Conservation (phyloP, 2,888 invertebrate species). For the Xanthia icteritia region DNA sequence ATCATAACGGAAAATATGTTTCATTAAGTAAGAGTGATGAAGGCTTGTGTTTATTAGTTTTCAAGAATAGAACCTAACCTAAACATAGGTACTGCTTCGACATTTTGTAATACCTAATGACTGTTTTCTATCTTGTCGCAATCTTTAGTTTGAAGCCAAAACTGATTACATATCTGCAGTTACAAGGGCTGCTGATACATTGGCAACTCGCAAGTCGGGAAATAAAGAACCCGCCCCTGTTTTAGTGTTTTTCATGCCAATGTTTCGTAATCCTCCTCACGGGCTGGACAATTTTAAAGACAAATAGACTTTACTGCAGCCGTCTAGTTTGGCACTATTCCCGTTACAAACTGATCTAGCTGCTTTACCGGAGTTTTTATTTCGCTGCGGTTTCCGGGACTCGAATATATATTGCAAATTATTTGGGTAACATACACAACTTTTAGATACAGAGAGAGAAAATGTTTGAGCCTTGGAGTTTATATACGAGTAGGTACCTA, state of each 20-base stretch:
- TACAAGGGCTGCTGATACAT: conserved; percentile 9
- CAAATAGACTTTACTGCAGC: conserved; percentile 29
- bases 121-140: neutral
- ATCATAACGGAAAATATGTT: neutral
- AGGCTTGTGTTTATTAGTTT: neutral
- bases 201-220: conserved; percentile 2
- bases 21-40: no score
- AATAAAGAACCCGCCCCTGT: neutral
- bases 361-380: conserved; percentile 54
- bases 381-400: conserved; percentile 47
- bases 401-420: conserved; percentile 38
- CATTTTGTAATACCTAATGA: neutral
- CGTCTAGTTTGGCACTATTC: conserved; percentile 38
- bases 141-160: conserved; percentile 19
- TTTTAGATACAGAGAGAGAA: conserved; percentile 6
- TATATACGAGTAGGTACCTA: no score
- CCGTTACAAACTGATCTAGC: conserved; percentile 39
- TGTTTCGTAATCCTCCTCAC: conserved; percentile 15
- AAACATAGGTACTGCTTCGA: neutral
- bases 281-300: conserved; percentile 20
- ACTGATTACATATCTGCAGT: neutral
- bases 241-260: conserved; percentile 21
- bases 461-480: neutral
- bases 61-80: neutral
- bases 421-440: conserved; percentile 35